Evolutionary conservation across 2,113 vertebrate species (phyloP).

Genomic region (Pristiophorus japonicus): DNA sequence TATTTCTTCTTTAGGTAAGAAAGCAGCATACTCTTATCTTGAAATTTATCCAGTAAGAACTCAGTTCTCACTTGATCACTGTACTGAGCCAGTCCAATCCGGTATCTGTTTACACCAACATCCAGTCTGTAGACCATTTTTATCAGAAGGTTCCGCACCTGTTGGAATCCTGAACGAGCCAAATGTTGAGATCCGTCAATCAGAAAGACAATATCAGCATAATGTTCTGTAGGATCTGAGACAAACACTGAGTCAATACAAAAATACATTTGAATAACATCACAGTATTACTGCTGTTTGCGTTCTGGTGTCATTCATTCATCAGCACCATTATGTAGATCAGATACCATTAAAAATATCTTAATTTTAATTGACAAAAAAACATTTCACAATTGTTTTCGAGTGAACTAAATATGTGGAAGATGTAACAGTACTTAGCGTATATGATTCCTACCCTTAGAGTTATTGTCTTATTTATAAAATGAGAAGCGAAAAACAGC

Average conservation of each 20-base stretch:
- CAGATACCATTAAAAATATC: neutral
- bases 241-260: neutral
- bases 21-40: constrained; percentile 48
- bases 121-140: constrained; percentile 53
- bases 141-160: constrained; percentile 47
- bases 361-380: neutral
- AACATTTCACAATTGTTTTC: neutral
- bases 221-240: constrained; percentile 45
- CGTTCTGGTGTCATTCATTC: neutral
- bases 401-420: neutral
- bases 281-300: neutral
- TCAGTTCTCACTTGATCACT: constrained; percentile 49
- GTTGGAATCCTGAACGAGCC: constrained; percentile 45
- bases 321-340: neutral
- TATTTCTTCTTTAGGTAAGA: constrained; percentile 44
- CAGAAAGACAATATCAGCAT: constrained; percentile 70
- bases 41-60: constrained; percentile 57
- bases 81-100: constrained; percentile 67
- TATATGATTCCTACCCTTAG: neutral
- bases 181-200: constrained; percentile 54
- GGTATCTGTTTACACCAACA: constrained; percentile 52
- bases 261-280: neutral
- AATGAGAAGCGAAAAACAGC: neutral
- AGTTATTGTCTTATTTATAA: neutral
- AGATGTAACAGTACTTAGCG: neutral